phyloP scores from a whole-genome alignment of 2,113 vertebrate species.

The Ornithorhynchus anatinus region DNA sequence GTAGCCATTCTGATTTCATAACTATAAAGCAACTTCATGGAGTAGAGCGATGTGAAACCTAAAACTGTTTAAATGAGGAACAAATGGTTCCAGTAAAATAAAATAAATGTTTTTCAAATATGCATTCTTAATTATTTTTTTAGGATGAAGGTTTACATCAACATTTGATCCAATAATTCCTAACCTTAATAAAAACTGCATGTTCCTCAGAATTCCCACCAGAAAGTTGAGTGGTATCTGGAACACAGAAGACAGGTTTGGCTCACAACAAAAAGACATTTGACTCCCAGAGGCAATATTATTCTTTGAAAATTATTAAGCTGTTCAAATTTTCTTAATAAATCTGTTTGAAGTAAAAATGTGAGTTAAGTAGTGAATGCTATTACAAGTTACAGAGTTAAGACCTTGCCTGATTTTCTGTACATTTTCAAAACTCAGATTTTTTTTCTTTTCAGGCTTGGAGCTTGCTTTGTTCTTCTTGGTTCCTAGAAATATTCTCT shows the following conservation, averaged over 20 bases:
- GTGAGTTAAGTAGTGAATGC: constrained; percentile 13
- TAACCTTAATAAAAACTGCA: constrained; percentile 63
- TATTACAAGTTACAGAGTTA: constrained; percentile 23
- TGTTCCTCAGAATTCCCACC: constrained; percentile 55
- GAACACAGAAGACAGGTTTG: constrained; percentile 48
- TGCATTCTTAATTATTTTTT: constrained; percentile 51
- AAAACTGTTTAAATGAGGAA: constrained; percentile 45
- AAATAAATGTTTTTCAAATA: constrained; percentile 36
- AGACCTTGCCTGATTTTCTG: constrained; percentile 16
- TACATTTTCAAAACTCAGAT: not conserved
- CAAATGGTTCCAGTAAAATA: constrained; percentile 53
- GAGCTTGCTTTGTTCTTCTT: not conserved
- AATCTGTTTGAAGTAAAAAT: constrained; percentile 57
- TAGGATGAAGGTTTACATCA: constrained; percentile 47
- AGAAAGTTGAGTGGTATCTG: constrained; percentile 53
- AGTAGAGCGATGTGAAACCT: constrained; percentile 23
- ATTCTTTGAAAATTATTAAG: constrained; percentile 63
- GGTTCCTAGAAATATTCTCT: not conserved
- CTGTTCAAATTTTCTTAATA: constrained; percentile 62
- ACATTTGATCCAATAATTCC: constrained; percentile 58
- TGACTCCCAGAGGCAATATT: constrained; percentile 55
- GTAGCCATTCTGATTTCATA: not conserved
- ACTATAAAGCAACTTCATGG: not conserved
- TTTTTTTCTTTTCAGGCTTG: not conserved
- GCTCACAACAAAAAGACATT: constrained; percentile 39